Base-by-base conservation (phyloP, 2,113 vertebrate genomes). In the Craseonycteris thonglongyai region DNA sequence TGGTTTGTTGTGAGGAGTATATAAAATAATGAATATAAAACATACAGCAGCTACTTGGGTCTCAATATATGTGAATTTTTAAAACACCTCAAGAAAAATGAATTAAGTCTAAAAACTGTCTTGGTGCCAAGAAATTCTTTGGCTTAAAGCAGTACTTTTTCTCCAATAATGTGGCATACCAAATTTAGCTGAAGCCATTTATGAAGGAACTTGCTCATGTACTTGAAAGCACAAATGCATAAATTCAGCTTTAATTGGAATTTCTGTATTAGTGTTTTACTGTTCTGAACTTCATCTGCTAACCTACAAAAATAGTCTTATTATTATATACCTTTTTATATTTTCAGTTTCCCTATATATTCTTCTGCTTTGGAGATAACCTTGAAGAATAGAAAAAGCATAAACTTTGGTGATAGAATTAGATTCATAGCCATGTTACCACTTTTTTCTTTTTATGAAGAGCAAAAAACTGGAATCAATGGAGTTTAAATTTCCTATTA, bases 171-270 rank as follows among this genome's bases (percentile, higher is more conserved):
- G 1, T 84, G 22, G 10, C 28, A 28, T 56, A 85, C 10, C 58
- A 94, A 90, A 93, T 79, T 91, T 68, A 85, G 7, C 26, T 54
- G 9, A 94, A 56, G 21, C 15, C 8, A 11, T 79, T 82, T 58
- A 18, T 79, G 38, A 82, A 86, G n/a, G 26, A 71, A 87, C 89
- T 88, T 68, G n/a, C 7, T 65, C 56, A 22, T 79, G 19, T 74
- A 66, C 51, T 92, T 66, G 18, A 91, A 92, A 89, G 45, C 19
- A 65, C 24, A 35, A 49, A 71, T 66, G 2, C 68, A 30, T 56
- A 8, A 63, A 88, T 92, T 81, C 33, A 68, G 28, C 68, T 90
- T 93, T 87, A 84, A 75, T 82, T 91, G 68, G 24, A 51, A 90
- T 90, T 61, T 94, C 7, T 92, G 1, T 65, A 38, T 15, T 56